Percentiles rank a stretch among this genome's conserved stretches.
Conservation (phyloP, 1,140 invertebrate species). For the Artemia franciscana region DNA sequence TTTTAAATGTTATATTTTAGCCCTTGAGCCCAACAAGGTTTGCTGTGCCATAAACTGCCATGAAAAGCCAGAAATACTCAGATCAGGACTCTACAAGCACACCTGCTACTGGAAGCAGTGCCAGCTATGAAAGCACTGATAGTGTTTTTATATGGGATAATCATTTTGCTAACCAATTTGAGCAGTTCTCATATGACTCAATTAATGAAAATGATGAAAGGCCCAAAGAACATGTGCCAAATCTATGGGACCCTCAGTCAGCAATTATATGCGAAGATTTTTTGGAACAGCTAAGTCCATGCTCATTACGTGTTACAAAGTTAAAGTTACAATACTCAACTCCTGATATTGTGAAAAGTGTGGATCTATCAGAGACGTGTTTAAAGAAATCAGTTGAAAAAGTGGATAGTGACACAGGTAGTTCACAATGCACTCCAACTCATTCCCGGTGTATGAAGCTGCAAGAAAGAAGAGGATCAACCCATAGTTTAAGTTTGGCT, state of each 20-base stretch:
- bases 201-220: neutral
- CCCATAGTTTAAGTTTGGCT: constrained; percentile 54
- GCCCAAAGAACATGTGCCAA: neutral
- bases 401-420: neutral
- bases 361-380: neutral
- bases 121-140: neutral
- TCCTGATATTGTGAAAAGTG: neutral
- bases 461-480: constrained; percentile 38
- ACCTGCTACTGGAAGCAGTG: neutral
- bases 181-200: neutral
- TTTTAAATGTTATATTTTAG: no score
- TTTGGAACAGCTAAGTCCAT: neutral
- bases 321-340: neutral
- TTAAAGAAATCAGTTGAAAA: neutral
- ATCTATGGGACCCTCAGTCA: neutral
- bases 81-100: no score
- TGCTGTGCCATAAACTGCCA: no score
- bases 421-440: neutral
- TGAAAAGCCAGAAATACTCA: no score
- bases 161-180: neutral
- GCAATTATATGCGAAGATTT: neutral
- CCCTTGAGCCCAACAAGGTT: no score
- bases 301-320: neutral
- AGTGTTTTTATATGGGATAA: neutral
- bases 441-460: constrained; percentile 11